Conservation (phyloP, 2,888 invertebrate species). For the Plagodis pulveraria region DNA sequence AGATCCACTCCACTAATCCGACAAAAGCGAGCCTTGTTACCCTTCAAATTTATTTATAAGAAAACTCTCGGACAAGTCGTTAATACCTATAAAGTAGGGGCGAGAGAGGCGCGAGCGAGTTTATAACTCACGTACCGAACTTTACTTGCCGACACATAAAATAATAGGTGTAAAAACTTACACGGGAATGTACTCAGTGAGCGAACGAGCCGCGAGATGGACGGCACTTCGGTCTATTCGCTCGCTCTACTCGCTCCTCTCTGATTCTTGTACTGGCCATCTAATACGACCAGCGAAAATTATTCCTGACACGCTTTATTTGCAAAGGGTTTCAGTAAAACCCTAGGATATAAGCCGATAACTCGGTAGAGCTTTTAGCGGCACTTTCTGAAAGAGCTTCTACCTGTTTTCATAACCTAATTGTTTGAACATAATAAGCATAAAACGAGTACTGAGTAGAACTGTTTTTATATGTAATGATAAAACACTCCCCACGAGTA, state of each 20-base stretch:
- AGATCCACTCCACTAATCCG: constrained; percentile 85
- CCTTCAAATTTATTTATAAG: constrained; percentile 86
- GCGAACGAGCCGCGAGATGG: constrained; percentile 78
- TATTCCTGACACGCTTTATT: constrained; percentile 39
- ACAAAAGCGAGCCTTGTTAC: constrained; percentile 85
- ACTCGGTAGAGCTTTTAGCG: constrained; percentile 15
- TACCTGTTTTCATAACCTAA: constrained; percentile 4
- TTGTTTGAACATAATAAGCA: not conserved
- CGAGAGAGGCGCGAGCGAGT: constrained; percentile 84
- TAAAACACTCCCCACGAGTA: no score
- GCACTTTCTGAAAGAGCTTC: not conserved
- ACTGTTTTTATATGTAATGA: no score
- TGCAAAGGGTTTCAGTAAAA: constrained; percentile 29
- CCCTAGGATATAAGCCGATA: constrained; percentile 16
- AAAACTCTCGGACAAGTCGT: constrained; percentile 86
- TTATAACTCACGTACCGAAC: constrained; percentile 86
- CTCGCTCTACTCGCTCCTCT: constrained; percentile 33
- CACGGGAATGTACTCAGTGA: constrained; percentile 85
- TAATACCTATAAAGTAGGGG: constrained; percentile 86
- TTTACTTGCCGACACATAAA: constrained; percentile 85
- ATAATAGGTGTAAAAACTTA: constrained; percentile 86
- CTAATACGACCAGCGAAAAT: constrained; percentile 32
- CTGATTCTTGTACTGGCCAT: constrained; percentile 27
- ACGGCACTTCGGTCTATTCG: constrained; percentile 58
- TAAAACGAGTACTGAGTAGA: no score